phyloP scores from a whole-genome alignment of 1,140 invertebrate species.

The Drosophila oshimai region DNA sequence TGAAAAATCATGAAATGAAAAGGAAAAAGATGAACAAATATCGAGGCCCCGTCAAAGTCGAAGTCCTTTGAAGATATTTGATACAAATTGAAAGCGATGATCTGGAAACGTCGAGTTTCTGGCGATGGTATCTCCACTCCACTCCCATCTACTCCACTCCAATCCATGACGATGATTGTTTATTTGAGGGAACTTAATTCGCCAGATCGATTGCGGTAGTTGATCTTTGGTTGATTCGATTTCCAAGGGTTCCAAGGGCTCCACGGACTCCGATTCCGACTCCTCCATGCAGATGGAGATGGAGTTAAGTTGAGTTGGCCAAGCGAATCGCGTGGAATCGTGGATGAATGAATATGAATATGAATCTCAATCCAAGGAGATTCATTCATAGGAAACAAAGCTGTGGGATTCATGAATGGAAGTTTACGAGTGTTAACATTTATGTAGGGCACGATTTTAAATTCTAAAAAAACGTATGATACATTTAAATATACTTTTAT shows the following conservation, averaged over 20 bases:
- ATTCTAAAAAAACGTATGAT: too few relatives aligned
- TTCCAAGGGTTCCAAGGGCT: neutral
- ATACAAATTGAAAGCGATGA: constrained; percentile 77
- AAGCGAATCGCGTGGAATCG: constrained; percentile 26
- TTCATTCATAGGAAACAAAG: constrained; percentile 12
- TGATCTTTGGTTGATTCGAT: constrained; percentile 29
- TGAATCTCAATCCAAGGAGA: constrained; percentile 1
- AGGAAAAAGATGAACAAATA: neutral
- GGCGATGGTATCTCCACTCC: neutral
- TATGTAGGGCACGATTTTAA: too few relatives aligned
- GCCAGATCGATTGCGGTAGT: constrained; percentile 49
- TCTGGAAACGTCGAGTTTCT: constrained; percentile 72
- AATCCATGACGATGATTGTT: neutral
- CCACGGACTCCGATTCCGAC: too few relatives aligned
- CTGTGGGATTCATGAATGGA: constrained; percentile 10
- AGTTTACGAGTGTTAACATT: too few relatives aligned
- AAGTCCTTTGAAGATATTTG: constrained; percentile 65
- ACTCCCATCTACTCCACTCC: neutral
- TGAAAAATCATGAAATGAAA: constrained; percentile 7
- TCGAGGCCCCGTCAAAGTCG: constrained; percentile 43
- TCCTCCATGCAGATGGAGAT: constrained; percentile 1
- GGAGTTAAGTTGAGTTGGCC: constrained; percentile 21
- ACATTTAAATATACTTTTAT: too few relatives aligned
- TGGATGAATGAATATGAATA: constrained; percentile 23
- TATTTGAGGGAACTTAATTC: constrained; percentile 26